phyloP scores from a whole-genome alignment of 2,888 invertebrate species.

The Drosophila paracracens region DNA sequence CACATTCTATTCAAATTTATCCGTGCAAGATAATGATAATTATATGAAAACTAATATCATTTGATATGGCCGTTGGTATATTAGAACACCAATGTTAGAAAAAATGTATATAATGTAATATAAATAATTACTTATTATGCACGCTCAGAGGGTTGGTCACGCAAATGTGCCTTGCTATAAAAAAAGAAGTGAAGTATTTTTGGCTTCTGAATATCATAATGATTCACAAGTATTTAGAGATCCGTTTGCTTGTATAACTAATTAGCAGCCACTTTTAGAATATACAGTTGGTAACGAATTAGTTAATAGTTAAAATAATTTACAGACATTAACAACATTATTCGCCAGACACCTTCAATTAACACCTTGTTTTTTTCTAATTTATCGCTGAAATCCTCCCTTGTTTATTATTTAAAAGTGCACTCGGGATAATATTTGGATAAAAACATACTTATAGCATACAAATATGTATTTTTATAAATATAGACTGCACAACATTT shows the following conservation, averaged over 20 bases:
- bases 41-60: not conserved
- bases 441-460: not conserved
- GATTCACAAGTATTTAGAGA: not conserved
- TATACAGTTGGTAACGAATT: constrained; percentile 25
- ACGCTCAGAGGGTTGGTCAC: not conserved
- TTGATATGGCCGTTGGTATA: not conserved
- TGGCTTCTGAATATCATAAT: not conserved
- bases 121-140: not conserved
- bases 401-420: not conserved
- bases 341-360: constrained; percentile 30
- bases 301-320: constrained; percentile 25
- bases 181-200: not conserved
- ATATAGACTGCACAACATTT: not conserved
- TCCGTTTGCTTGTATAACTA: not conserved
- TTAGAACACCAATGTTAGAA: not conserved
- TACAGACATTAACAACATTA: constrained; percentile 24
- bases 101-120: not conserved
- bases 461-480: not conserved
- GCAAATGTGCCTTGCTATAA: not conserved
- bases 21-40: not conserved
- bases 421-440: not conserved
- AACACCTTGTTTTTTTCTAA: constrained; percentile 6
- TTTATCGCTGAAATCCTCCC: not conserved
- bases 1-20: not conserved
- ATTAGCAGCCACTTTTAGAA: constrained; percentile 31